Base-by-base conservation (phyloP, 2,797 vertebrate genomes). In the Sarcoramphus papa region DNA sequence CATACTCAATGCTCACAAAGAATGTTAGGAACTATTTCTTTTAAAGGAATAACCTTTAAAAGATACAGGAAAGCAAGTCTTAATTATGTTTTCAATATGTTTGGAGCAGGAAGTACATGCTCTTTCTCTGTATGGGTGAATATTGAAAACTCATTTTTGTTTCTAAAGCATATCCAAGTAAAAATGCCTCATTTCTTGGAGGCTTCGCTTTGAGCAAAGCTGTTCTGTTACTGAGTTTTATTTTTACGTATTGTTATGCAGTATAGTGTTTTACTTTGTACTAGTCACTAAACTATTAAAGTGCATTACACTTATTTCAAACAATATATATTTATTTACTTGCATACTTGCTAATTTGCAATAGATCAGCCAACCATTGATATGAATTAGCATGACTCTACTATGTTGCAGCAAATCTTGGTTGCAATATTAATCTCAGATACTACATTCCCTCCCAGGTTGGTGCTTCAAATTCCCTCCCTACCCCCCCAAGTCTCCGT, bases 341-440 rank as follows among this genome's bases (percentile, higher is more conserved):
- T 87, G 83, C 78, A 19, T 89, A 95, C 72, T 87, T 83, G 91
- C 72, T 96, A 50, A 79, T 85, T 76, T 93, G 79, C 63, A 67
- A 2, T 93, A 90, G 90, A 53, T 89, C 74, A 94, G 59, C 83
- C 93, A 90, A 28, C 81, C 92, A 17, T 67, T 96, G 63, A 84
- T 93, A 56, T 89, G 85, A 95, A 70, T 74, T 95, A 95, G 96
- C 74, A 93, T 95, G 88, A 90, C 90, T 96, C 94, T 96, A n/a
- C 93, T 97, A 60, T 96, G 92, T 79, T 89, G 93, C 96, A 96
- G 95, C 97, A 91, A 43, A 50, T 70, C 84, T 94, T 47, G 64
- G 94, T 85, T 96, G 96, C 96, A 96, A 80, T 95, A 95, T 96
- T 97, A 97, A 97, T 95, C 95, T 95, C 96, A 93, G 94, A 59